These are phyloP conservation scores for Drosophila kikkawai DNA, from an alignment of 1,140 invertebrate species.

Conservation along the genomic window DNA sequence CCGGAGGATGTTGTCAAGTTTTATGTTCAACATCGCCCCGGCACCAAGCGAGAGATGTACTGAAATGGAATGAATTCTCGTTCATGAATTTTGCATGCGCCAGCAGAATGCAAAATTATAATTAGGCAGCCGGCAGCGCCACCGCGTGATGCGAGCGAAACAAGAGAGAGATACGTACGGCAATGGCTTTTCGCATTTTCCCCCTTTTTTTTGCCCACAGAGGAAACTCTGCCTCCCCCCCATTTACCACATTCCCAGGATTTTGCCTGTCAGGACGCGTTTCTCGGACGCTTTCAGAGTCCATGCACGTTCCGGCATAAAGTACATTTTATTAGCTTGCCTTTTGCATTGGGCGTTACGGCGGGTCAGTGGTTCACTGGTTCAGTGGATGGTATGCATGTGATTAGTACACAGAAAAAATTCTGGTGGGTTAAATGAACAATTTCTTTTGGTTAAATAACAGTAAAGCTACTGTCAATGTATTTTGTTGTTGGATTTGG, in stretches of 20 bases:
- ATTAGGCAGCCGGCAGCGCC: conserved; percentile 60
- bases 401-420: no score
- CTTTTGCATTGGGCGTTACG: conserved; percentile 45
- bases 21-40: conserved; percentile 64
- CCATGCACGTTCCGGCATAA: conserved; percentile 76
- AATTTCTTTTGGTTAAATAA: no score
- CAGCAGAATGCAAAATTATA: conserved; percentile 82
- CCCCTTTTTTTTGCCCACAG: conserved; percentile 6
- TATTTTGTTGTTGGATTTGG: no score
- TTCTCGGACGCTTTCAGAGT: conserved; percentile 40
- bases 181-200: conserved; percentile 1
- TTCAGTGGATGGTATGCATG: conserved; percentile 7
- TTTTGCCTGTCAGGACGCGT: conserved; percentile 1
- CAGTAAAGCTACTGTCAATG: no score
- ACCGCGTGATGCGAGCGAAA: conserved; percentile 41
- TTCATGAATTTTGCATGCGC: conserved; percentile 77
- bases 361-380: conserved; percentile 1
- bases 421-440: no score
- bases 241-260: conserved; percentile 6
- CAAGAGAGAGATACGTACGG: conserved; percentile 24
- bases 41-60: conserved; percentile 7
- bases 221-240: not conserved
- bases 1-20: conserved; percentile 74
- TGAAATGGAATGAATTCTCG: conserved; percentile 21
- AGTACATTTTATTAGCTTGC: conserved; percentile 81